Base-by-base conservation (phyloP, 2,888 invertebrate genomes). In the Synanthedon formicaeformis region DNA sequence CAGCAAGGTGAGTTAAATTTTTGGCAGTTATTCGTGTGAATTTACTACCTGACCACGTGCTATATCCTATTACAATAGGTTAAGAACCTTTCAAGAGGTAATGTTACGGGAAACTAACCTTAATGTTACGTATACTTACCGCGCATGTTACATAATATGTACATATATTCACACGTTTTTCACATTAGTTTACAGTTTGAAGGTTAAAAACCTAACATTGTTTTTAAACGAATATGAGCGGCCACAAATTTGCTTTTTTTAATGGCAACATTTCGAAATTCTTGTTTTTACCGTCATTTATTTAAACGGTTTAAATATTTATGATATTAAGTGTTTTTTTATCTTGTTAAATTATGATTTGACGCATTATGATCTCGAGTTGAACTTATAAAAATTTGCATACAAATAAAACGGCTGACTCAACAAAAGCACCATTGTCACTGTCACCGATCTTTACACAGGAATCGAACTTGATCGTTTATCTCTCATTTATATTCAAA, bases 401-500 rank as follows among this genome's bases (percentile, higher is more conserved):
- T 86, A 84, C 78, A 83, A 85, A 84, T 81, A 79, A 77, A 79
- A 83, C 71, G 75, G 75, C 77, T 82, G 82, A 81, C 80, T 81
- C 78, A 72, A 81, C 83, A 84, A 82, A 81, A 78, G 78, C 66
- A 55, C 69, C 74, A 75, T 81, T 82, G 83, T 82, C 77, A 78
- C 34, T 34, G 83, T 82, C 77, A 78, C 75, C 71, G 68, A 77
- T 79, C 81, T 79, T 72, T 71, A 77, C 73, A 75, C 67, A 67
- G 73, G 67, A 77, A 81, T 81, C 75, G 73, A 73, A 69, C 61
- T 67, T 63, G 78, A 84, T 82, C 75, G 66, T 78, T 78, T 81
- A 85, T 85, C 83, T 78, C 75, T 76, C 78, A 81, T 84, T 81
- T 79, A 79, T 78, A 86, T 84, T 85, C 82, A 83, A 81, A 75